Conservation (phyloP, 2,113 vertebrate genomes). For the Nyctibius bracteatus region DNA sequence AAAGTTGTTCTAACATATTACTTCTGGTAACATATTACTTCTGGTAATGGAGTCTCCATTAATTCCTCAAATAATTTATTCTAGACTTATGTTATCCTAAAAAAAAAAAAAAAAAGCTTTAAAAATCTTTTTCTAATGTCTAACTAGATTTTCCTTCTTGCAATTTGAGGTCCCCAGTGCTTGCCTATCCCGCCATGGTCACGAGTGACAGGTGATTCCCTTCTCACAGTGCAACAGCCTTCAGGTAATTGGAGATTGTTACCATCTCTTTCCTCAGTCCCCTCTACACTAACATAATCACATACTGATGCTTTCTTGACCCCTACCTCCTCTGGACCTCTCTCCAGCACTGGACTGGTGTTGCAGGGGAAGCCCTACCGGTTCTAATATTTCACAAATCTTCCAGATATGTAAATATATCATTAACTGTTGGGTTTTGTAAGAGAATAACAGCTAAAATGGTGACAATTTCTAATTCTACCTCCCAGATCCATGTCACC, state of each 20-base stretch:
- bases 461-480: neutral
- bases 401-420: neutral
- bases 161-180: neutral
- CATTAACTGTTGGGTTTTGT: neutral
- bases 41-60: neutral
- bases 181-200: neutral
- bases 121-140: neutral
- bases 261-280: neutral
- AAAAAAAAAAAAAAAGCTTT: no score
- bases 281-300: neutral
- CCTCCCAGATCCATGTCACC: neutral
- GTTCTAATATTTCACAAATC: neutral
- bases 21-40: no score
- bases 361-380: neutral
- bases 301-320: neutral
- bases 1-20: neutral
- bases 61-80: neutral
- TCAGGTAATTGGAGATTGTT: neutral
- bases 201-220: rapidly evolving
- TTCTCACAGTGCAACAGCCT: neutral
- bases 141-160: neutral
- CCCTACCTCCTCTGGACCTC: neutral
- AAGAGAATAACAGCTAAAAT: neutral
- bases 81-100: neutral
- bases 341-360: neutral